Percentiles rank a stretch among this genome's conserved stretches.
Evolutionary conservation across 2,888 invertebrate species (phyloP).

Genomic region (Cheilosia pagana): DNA sequence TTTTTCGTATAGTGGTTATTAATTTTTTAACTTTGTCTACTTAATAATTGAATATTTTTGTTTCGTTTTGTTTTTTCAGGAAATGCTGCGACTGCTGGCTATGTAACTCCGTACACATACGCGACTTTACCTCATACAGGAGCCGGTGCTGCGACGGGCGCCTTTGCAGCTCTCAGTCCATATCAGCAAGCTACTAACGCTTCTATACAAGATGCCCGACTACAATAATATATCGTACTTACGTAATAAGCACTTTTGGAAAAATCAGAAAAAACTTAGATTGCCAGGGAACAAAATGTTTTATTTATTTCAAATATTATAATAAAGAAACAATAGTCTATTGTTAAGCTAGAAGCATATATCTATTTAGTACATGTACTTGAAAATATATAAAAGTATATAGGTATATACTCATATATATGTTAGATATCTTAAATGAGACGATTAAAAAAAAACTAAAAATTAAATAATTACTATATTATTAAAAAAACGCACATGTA

Average conservation of each 20-base stretch:
- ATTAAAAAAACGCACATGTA: constrained; percentile 19
- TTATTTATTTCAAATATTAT: constrained; percentile 51
- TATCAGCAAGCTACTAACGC: constrained; percentile 69
- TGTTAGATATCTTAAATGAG: constrained; percentile 33
- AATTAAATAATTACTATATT: constrained; percentile 1
- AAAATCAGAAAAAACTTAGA: constrained; percentile 26
- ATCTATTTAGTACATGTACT: constrained; percentile 53
- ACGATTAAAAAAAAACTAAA: background rate
- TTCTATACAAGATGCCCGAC: constrained; percentile 68
- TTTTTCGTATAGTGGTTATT: background rate
- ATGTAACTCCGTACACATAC: constrained; percentile 69
- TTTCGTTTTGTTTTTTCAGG: constrained; percentile 54
- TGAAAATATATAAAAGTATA: constrained; percentile 29
- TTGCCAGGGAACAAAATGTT: constrained; percentile 60
- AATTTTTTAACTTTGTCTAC: background rate
- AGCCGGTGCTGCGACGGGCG: constrained; percentile 57
- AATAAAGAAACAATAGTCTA: constrained; percentile 32
- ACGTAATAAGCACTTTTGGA: constrained; percentile 12
- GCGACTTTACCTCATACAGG: constrained; percentile 69
- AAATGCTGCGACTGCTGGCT: constrained; percentile 65
- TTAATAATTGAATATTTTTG: background rate
- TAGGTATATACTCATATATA: constrained; percentile 12
- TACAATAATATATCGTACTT: constrained; percentile 57
- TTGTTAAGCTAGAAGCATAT: constrained; percentile 52
- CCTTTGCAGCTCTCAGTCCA: constrained; percentile 64